A percentile compares a stretch with the other conserved stretches of the same genome.
phyloP scores from a whole-genome alignment of 2,797 vertebrate species.

The Pelobates cultripes region DNA sequence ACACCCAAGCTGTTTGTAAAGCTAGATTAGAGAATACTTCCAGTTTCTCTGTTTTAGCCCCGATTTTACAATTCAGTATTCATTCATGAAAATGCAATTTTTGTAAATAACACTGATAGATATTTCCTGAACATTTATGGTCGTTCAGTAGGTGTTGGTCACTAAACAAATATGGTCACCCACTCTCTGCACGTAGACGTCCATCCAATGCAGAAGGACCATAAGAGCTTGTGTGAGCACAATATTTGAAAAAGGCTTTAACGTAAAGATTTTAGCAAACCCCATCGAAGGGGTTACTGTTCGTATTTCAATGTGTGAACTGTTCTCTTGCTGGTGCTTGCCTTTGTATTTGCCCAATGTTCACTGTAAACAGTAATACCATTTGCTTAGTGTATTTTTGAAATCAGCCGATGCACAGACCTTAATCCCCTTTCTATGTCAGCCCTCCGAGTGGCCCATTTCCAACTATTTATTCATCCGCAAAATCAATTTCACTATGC shows the following conservation, averaged over 20 bases:
- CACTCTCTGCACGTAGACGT: too few species aligned
- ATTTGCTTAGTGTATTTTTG: constrained; percentile 50
- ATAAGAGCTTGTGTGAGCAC: background rate
- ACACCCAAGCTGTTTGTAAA: too few species aligned
- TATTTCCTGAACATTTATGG: too few species aligned
- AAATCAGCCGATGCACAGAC: constrained; percentile 36
- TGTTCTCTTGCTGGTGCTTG: constrained; percentile 24
- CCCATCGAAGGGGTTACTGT: constrained; percentile 20
- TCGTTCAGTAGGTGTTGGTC: too few species aligned
- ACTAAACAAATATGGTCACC: too few species aligned
- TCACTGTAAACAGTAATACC: constrained; percentile 52
- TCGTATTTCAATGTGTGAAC: constrained; percentile 28
- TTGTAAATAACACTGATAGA: too few species aligned
- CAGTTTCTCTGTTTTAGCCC: too few species aligned
- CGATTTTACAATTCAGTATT: too few species aligned
- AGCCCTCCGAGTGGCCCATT: constrained; percentile 4
- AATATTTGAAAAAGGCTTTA: background rate
- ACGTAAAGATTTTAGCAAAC: background rate
- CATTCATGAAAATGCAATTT: too few species aligned
- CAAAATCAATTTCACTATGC: constrained; percentile 52
- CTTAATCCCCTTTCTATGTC: constrained; percentile 59
- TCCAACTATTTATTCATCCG: constrained; percentile 56
- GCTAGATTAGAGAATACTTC: too few species aligned
- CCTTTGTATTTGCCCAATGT: constrained; percentile 45
- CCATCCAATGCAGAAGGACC: too few species aligned